These are phyloP conservation scores for Syngnathus rostellatus DNA, from an alignment of 2,797 vertebrate species.

Conservation along the genomic window DNA sequence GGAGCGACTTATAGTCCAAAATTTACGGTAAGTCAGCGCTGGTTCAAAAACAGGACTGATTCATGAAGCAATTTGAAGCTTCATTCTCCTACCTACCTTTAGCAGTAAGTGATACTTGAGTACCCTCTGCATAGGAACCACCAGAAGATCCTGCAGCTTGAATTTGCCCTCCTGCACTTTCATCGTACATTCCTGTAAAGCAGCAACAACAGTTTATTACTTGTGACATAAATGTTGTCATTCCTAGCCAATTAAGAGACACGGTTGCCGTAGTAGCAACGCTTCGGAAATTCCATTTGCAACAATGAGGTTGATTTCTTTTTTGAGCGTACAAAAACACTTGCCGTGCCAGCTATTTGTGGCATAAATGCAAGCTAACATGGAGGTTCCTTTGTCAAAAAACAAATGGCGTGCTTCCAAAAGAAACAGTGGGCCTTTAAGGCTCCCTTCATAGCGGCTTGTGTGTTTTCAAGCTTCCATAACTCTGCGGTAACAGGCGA, in stretches of 20 bases:
- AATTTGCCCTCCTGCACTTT: constrained; percentile 98
- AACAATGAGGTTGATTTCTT: constrained; percentile 34
- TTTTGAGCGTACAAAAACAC: constrained; percentile 24
- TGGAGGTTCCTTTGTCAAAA: constrained; percentile 35
- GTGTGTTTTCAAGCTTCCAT: constrained; percentile 14
- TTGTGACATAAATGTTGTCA: constrained; percentile 18
- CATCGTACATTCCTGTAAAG: constrained; percentile 69
- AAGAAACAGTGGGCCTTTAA: constrained; percentile 17
- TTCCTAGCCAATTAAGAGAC: constrained; percentile 26
- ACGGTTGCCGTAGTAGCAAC: constrained; percentile 13
- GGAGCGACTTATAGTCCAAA: too few relatives aligned
- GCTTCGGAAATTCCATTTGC: constrained; percentile 21
- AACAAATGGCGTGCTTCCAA: constrained; percentile 11
- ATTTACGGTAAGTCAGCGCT: too few relatives aligned
- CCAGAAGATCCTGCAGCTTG: constrained; percentile 91
- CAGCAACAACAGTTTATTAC: constrained; percentile 16
- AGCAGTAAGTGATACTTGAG: constrained; percentile 94
- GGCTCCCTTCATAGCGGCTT: constrained; percentile 8
- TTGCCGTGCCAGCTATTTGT: constrained; percentile 20
- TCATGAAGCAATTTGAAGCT: too few relatives aligned
- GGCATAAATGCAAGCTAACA: constrained; percentile 33
- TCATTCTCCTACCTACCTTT: constrained; percentile 70
- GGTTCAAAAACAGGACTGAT: too few relatives aligned
- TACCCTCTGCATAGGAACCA: constrained; percentile 97
- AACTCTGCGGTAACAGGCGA: constrained; percentile 13